Percentiles rank a stretch among this genome's conserved stretches.
Evolutionary conservation across 2,113 vertebrate genomes (phyloP).

Genomic region (Callopanchax toddi): DNA sequence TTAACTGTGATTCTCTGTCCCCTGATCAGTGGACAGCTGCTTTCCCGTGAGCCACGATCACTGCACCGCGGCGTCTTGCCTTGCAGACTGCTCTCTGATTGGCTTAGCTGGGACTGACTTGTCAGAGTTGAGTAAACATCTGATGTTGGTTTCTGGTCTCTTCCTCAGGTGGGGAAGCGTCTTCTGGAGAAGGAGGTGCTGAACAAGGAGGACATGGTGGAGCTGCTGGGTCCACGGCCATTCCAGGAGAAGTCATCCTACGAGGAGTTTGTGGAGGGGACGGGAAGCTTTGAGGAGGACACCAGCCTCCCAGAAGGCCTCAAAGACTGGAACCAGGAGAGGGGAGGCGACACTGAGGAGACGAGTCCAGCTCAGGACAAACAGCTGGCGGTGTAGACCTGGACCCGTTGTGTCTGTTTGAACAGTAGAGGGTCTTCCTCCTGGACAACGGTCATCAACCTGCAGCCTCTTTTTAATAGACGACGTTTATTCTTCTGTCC

Average conservation of each 20-base stretch:
- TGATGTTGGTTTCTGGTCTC: background rate
- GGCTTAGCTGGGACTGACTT: too few species aligned
- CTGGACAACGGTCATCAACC: too few species aligned
- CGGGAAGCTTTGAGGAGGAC: conserved; percentile 89
- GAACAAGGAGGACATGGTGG: conserved; percentile 91
- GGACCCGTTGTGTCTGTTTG: too few species aligned
- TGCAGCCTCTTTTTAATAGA: too few species aligned
- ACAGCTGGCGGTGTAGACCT: conserved; percentile 42
- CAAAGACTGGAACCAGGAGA: conserved; percentile 96
- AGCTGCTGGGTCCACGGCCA: conserved; percentile 89
- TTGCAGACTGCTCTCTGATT: too few species aligned
- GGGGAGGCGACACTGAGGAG: conserved; percentile 81
- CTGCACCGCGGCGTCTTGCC: too few species aligned
- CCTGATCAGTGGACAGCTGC: too few species aligned
- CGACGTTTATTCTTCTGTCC: too few species aligned
- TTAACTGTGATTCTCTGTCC: too few species aligned
- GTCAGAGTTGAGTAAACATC: background rate
- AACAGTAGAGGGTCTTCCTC: too few species aligned
- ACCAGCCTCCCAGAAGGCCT: conserved; percentile 93
- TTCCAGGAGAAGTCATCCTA: conserved; percentile 93
- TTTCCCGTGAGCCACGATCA: too few species aligned
- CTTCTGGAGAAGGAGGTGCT: conserved; percentile 93
- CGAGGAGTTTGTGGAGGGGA: conserved; percentile 92
- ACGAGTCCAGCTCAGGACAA: conserved; percentile 23
- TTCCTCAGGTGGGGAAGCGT: conserved; percentile 87